phyloP scores from a whole-genome alignment of 1,140 invertebrate genomes.

The Laodelphax striatellus region DNA sequence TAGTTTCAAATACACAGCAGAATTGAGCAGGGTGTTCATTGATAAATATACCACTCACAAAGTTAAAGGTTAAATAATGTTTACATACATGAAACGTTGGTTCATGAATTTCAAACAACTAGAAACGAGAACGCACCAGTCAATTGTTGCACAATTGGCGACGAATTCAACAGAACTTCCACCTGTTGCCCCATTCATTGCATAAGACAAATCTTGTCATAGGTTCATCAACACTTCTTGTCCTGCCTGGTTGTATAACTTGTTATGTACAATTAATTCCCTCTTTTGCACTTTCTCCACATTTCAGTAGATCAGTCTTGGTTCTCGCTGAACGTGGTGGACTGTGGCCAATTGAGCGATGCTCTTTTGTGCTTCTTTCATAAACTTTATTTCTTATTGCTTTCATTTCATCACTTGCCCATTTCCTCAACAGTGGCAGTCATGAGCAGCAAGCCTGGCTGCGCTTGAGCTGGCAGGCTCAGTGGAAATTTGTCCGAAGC shows the following conservation, averaged over 20 bases:
- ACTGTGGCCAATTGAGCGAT: slow-evolving; percentile 84
- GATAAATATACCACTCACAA: too few relatives aligned
- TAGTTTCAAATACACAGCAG: too few relatives aligned
- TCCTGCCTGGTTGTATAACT: slow-evolving; percentile 71
- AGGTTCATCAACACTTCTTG: slow-evolving; percentile 96
- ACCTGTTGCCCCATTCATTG: slow-evolving; percentile 95
- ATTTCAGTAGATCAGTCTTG: slow-evolving; percentile 92
- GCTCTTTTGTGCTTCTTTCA: slow-evolving; percentile 94
- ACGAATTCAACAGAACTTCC: slow-evolving; percentile 91
- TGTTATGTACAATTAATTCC: slow-evolving; percentile 94
- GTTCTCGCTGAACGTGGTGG: too few relatives aligned
- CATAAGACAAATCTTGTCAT: slow-evolving; percentile 99
- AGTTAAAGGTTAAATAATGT: too few relatives aligned
- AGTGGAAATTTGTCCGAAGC: slow-evolving; percentile 87
- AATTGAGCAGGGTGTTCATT: too few relatives aligned
- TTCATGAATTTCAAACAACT: too few relatives aligned
- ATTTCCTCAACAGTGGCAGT: slow-evolving; percentile 97
- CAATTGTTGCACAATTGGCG: background rate
- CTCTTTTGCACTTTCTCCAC: slow-evolving; percentile 90
- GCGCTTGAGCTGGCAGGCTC: slow-evolving; percentile 82
- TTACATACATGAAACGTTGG: too few relatives aligned
- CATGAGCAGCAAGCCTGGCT: slow-evolving; percentile 82
- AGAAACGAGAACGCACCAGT: too few relatives aligned
- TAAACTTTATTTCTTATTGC: slow-evolving; percentile 84
- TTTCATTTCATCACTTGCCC: slow-evolving; percentile 98